Base-by-base conservation (phyloP, 2,113 vertebrate species). In the Cyanoliseus patagonus region DNA sequence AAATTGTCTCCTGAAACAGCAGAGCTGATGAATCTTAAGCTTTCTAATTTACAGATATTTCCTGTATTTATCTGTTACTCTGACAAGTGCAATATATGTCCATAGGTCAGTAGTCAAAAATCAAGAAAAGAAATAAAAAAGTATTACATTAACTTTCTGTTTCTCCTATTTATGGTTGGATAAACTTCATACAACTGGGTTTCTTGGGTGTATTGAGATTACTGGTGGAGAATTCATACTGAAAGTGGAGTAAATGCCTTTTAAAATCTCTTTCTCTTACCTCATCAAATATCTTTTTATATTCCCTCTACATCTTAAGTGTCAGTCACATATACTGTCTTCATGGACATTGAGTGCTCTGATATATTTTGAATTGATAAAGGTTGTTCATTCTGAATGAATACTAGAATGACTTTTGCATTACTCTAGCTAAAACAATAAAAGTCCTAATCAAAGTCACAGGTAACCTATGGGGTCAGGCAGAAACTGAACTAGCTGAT, bases 1-100 rank as follows among this genome's bases (percentile, higher is more conserved):
- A 94, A 95, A 95, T 62, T 93, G 62, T 84, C 69, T 94, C 73
- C 74, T 92, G 86, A 81, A 96, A 76, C 52, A 86, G 66, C 66
- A 86, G 30, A 91, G 10, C 44, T 92, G 83, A 75, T 88, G 9
- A 52, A 76, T 89, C 74, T 94, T 57, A 79, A 69, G 28, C 37
- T 84, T 95, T 95, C 66, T 89, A 92, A 97, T 96, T 95, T 93
- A 88, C 55, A 94, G 69, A 82, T 79, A 44, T 49, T 93, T 96
- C 92, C 83, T 94, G 35, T 69, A 82, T 33, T 81, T 94, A 55
- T 64, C 80, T 73, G 31, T 79, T 94, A 86, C 31, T 70, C 31
- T 90, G 73, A 88, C 61, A 90, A 81, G 64, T 82, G 15, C 11
- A 66, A 80, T 92, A n/a, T 44, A 67, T 53, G 22, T 20, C 44